These are phyloP conservation scores for Formica aserva DNA, from an alignment of 2,888 invertebrate genomes.

Conservation along the genomic window DNA sequence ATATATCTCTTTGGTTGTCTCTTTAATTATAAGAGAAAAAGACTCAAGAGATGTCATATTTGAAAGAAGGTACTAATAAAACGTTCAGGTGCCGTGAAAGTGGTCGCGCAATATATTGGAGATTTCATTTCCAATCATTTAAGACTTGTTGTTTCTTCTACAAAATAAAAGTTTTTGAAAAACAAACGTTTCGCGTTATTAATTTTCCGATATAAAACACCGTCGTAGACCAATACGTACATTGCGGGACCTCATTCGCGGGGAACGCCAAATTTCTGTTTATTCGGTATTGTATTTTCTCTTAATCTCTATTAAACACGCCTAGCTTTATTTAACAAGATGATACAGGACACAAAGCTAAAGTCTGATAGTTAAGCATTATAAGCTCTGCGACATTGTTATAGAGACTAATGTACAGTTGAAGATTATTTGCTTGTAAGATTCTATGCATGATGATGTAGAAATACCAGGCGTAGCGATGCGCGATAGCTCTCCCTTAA, in stretches of 20 bases:
- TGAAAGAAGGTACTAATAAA: constrained; percentile 72
- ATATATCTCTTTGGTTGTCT: background rate
- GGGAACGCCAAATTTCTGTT: constrained; percentile 55
- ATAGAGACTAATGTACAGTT: constrained; percentile 79
- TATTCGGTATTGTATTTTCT: constrained; percentile 69
- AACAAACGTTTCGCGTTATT: background rate
- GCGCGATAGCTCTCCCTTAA: background rate
- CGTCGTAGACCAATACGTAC: constrained; percentile 48
- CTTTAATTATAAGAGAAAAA: background rate
- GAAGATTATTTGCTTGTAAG: constrained; percentile 77
- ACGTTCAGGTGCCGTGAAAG: constrained; percentile 66
- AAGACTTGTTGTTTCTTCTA: background rate
- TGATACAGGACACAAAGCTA: constrained; percentile 82
- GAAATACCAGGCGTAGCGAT: constrained; percentile 56
- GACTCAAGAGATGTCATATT: background rate
- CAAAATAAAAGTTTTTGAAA: background rate
- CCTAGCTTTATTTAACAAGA: constrained; percentile 85
- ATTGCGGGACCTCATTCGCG: constrained; percentile 70
- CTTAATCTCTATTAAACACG: constrained; percentile 83
- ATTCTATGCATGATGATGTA: constrained; percentile 65
- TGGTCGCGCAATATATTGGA: constrained; percentile 71
- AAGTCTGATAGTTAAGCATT: constrained; percentile 80
- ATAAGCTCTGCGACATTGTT: constrained; percentile 80
- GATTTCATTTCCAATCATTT: background rate
- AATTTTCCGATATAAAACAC: background rate